Percentiles rank a stretch among this genome's conserved stretches.
Conservation (phyloP, 53 echinoderm and acorn worm genomes). For the Glandiceps talaboti region DNA sequence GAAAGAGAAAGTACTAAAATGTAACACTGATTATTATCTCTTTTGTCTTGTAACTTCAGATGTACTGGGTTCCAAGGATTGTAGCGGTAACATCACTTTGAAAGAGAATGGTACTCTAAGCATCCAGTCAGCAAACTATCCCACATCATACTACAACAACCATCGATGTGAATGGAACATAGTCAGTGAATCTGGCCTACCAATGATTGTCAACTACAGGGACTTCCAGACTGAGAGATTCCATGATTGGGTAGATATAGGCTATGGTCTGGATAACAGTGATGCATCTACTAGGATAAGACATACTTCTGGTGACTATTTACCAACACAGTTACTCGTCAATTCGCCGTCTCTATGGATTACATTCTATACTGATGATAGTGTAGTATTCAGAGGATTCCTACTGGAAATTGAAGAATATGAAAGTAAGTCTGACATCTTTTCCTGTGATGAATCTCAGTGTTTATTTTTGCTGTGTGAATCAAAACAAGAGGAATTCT, state of each 20-base stretch:
- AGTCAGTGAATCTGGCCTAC: neutral
- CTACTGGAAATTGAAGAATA: conserved; percentile 28
- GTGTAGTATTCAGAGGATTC: conserved; percentile 30
- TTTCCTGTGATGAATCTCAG: no score
- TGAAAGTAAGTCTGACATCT: conserved; percentile 47
- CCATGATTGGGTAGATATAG: conserved; percentile 49
- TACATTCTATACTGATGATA: conserved; percentile 44
- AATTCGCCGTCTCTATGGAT: conserved; percentile 45
- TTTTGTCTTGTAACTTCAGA: neutral
- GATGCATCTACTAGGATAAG: conserved; percentile 27
- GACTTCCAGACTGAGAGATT: neutral
- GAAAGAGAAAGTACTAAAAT: no score
- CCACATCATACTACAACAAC: neutral
- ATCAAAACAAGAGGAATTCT: no score
- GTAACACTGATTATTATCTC: no score
- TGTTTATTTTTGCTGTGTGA: no score
- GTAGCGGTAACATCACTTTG: neutral
- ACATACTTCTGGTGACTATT: conserved; percentile 24
- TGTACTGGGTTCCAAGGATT: neutral
- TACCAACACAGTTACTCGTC: conserved; percentile 34
- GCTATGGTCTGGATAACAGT: conserved; percentile 27
- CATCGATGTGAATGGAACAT: neutral
- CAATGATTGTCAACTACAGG: neutral
- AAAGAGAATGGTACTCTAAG: neutral
- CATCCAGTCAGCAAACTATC: neutral